Conservation (phyloP, 2,888 invertebrate genomes). For the Caenorhabditis afra region DNA sequence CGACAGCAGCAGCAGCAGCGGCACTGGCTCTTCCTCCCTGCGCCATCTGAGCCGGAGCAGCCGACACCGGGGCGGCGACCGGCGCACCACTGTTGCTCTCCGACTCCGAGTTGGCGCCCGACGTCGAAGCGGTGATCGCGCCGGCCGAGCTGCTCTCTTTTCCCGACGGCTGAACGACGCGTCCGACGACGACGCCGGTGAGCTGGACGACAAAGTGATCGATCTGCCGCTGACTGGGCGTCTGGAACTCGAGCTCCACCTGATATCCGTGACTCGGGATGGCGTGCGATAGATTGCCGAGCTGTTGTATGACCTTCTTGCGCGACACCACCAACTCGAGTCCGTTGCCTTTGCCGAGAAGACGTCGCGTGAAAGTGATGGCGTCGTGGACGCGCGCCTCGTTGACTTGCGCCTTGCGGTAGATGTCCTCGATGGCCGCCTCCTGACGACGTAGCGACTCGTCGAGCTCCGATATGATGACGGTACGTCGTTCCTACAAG, state of each 20-base stretch:
- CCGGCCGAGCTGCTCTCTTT: conserved; percentile 32
- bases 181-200: conserved; percentile 58
- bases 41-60: neutral
- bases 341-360: conserved; percentile 72
- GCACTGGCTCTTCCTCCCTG: conserved; percentile 26
- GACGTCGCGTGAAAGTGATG: conserved; percentile 71
- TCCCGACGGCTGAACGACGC: conserved; percentile 44
- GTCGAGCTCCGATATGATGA: conserved; percentile 66
- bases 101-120: too few relatives aligned
- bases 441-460: conserved; percentile 72
- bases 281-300: conserved; percentile 71
- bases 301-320: conserved; percentile 74
- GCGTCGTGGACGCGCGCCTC: conserved; percentile 73
- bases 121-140: too few relatives aligned
- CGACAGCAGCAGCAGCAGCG: too few relatives aligned
- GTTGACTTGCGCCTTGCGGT: conserved; percentile 71
- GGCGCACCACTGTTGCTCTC: too few relatives aligned
- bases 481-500: conserved; percentile 45
- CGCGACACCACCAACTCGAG: conserved; percentile 73
- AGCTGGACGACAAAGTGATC: conserved; percentile 55
- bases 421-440: conserved; percentile 69
- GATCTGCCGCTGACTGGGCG: conserved; percentile 59
- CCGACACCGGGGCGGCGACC: too few relatives aligned
- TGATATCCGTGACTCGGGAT: conserved; percentile 73
- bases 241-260: conserved; percentile 71